Percentiles rank a stretch among this genome's conserved stretches.
phyloP scores from a whole-genome alignment of 1,140 invertebrate genomes.

The Galleria mellonella region DNA sequence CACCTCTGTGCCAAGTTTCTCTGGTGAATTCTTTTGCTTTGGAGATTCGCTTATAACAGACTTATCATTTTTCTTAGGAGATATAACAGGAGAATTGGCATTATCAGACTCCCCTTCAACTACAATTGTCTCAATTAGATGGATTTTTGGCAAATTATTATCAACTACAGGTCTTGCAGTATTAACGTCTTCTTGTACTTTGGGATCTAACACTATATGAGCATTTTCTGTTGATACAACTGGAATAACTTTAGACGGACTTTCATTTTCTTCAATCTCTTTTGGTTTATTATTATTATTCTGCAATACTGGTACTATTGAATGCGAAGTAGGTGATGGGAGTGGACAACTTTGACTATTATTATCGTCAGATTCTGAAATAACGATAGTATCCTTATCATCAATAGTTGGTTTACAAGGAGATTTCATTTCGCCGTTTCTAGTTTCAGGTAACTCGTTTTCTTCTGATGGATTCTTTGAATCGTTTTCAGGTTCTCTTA shows the following conservation, averaged over 20 bases:
- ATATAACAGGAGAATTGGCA: conserved; percentile 36
- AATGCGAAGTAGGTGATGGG: conserved; percentile 52
- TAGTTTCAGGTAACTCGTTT: conserved; percentile 23
- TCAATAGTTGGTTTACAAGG: conserved; percentile 38
- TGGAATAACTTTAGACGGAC: conserved; percentile 57
- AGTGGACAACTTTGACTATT: conserved; percentile 66
- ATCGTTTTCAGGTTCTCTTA: conserved; percentile 13
- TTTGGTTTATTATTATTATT: conserved; percentile 41
- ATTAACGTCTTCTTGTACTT: conserved; percentile 38
- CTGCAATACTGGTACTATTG: conserved; percentile 26
- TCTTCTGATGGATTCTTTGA: conserved; percentile 19
- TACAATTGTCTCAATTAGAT: conserved; percentile 57
- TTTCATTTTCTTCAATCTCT: conserved; percentile 43
- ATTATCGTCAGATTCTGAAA: conserved; percentile 72
- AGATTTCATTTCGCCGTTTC: conserved; percentile 47
- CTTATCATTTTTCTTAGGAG: conserved; percentile 55
- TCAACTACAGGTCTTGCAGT: conserved; percentile 35
- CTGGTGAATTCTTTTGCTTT: conserved; percentile 46
- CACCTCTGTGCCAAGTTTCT: conserved; percentile 31
- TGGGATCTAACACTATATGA: conserved; percentile 57
- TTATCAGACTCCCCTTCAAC: conserved; percentile 59
- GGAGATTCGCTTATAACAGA: conserved; percentile 51
- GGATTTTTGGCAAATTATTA: conserved; percentile 40
- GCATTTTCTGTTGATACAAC: conserved; percentile 66
- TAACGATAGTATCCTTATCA: conserved; percentile 70